Base-by-base conservation (phyloP, 2,113 vertebrate genomes). In the Eulacestoma nigropectus region DNA sequence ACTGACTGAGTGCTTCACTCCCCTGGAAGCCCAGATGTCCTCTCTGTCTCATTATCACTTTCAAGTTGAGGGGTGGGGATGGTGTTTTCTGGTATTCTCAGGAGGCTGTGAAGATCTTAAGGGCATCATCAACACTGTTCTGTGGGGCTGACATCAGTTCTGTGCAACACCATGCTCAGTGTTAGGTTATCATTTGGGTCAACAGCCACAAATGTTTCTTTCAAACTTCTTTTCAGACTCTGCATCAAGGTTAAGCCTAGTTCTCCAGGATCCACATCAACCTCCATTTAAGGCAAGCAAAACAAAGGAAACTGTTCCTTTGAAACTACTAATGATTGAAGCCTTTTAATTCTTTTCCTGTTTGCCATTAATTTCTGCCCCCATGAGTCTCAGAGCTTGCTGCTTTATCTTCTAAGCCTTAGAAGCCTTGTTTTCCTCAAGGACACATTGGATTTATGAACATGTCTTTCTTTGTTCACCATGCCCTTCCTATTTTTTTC, bases 321-420 rank as follows among this genome's bases (percentile, higher is more conserved):
- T 97, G 92, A 96, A 96, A 96, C 27, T 86, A 55, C 63, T 84
- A 84, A 90, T 46, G 47, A 93, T 80, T 95, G 90, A 97, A 95
- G 88, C 32, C 76, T 95, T 96, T 93, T 94, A 93, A 94, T 95
- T 95, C 52, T 88, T 88, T 94, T 88, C 72, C 47, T 84, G 44
- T 84, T 93, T 94, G 85, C 68, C 67, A 95, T 95, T 97, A 94
- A 91, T 97, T 95, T 94, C 75, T 97, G 68, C 56, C 85, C 84
- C 72, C 0, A 0, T 83, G 93, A 93, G 87, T 73, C 90, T 93
- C 93, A 80, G 93, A 94, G 84, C 42, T 77, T 85, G 59, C 90
- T 93, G 85, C 94, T 96, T 96, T 86, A 96, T 95, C 87, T 95
- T 95, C 75, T 86, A 90, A 97, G 90, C 87, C 59, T 94, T 77